Base-by-base conservation (phyloP, 2,888 invertebrate genomes). In the Phymatocera aterrima region DNA sequence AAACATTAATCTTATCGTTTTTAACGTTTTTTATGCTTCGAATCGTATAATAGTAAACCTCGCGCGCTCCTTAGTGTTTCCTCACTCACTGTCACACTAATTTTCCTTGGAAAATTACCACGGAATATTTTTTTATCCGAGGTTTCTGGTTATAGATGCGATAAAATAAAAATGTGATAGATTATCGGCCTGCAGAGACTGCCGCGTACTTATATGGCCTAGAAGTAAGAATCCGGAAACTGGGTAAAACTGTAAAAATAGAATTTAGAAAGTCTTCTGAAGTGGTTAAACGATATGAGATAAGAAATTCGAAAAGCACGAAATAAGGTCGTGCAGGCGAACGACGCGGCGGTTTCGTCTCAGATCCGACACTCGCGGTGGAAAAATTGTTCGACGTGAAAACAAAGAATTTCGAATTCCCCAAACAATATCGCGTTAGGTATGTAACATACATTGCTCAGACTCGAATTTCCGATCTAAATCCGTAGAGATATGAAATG, bases 221-320 rank as follows among this genome's bases (percentile, higher is more conserved):
- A 40, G 28, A 28, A 48, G 3, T 57, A 28, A 57, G 21, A 57
- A 57, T 64, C 37, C 61, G 34, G 18, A 64, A 64, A 64, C 34
- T 10, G 61, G 51, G 37, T 64, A 18, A 64, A 37, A 64, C n/a
- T 37, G 61, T 37, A 34, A 37, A 64, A 34, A 37, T 8, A 18
- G 61, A 64, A 34, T 64, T 64, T 64, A 64, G 61, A 64, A 64
- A 64, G 61, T 64, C 61, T 18, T 34, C 18, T 64, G 10, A 18
- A 64, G 21, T 34, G 3, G 24, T 37, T 10, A 37, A n/a, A 10
- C 1, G 24, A 4, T 34, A 31, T 37, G 1, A 37, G 34, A 34
- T 64, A 64, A 64, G 37, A 37, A 64, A 64, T 64, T 64, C 37
- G 61, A 64, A 37, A 18, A 64, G 34, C 3, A 21, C 5, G 37